Evolutionary conservation across 2,797 vertebrate genomes (phyloP), one percentile per base, ranked within the genome.

Genomic region (Myotis planiceps): DNA sequence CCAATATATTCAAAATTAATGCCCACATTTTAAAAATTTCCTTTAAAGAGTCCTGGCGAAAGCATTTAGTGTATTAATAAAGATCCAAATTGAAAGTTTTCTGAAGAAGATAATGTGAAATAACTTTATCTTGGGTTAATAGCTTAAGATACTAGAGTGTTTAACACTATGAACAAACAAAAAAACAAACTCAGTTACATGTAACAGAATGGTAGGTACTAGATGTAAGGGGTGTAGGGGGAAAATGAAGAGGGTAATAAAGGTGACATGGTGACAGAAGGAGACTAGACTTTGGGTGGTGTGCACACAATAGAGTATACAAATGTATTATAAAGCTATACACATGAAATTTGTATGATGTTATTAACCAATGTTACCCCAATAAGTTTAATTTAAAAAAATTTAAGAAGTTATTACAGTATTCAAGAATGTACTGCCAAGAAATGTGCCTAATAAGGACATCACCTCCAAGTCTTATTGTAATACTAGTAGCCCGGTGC

Each of bases 21-120:
- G 49, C 1, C 60, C 72, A 94, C 66, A 29, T 47, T n/a, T 55
- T 80, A n/a, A 45, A 82, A 10, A 69, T 55, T 51, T 74, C 27
- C 25, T 86, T 74, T 74, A 72, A 92, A 82, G 10, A 65, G 14
- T 65, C 16, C 37, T 42, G 6, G 37, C 66, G 75, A 90, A 69
- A 34, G 4, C 15, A 69, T 74, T 80, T 68, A 82, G 25, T 75
- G 5, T 39, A 93, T 21, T 74, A 90, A 39, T 6, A 18, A 91
- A 90, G 53, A 94, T n/a, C 75, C 29, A 79, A 85, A 88, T n/a
- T 68, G 16, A 90, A 92, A 94, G 29, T 60, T 89, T 96, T 90
- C 21, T 88, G 16, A 94, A 58, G 45, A 87, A 75, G 42, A 76
- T 81, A 71, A 82, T 39, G 60, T 95, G 51, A 71, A 94, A 88